Evolutionary conservation across 2,888 invertebrate species (phyloP).

Genomic region (Drepana falcataria): DNA sequence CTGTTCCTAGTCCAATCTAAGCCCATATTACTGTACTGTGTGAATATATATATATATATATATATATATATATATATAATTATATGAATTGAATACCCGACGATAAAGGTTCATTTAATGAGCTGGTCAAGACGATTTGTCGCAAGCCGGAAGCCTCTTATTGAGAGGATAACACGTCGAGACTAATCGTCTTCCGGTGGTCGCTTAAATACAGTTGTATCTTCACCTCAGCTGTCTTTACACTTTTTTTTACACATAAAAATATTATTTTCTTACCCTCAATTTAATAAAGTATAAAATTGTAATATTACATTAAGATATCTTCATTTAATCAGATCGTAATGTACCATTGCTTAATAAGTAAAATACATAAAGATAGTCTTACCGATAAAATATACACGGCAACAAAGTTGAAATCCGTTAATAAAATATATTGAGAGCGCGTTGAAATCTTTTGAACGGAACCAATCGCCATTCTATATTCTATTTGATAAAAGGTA

Average conservation of each 20-base stretch:
- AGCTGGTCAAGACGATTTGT: constrained; percentile 8
- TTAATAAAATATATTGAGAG: constrained; percentile 1
- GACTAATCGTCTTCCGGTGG: constrained; percentile 57
- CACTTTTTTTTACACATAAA: too few relatives aligned
- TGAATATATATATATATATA: too few relatives aligned
- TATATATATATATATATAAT: too few relatives aligned
- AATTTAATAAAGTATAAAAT: too few relatives aligned
- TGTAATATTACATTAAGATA: too few relatives aligned
- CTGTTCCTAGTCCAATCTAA: too few relatives aligned
- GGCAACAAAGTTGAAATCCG: not conserved
- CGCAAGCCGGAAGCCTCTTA: constrained; percentile 48
- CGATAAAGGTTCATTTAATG: constrained; percentile 16
- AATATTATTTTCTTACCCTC: too few relatives aligned
- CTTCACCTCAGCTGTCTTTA: constrained; percentile 14
- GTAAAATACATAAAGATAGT: too few relatives aligned
- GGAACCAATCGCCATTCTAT: not conserved
- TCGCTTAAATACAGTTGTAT: constrained; percentile 26
- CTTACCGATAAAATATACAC: too few relatives aligned
- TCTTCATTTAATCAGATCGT: too few relatives aligned
- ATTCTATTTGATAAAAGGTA: not conserved
- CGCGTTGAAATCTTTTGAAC: constrained; percentile 45
- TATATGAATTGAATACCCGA: not conserved
- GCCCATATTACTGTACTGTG: too few relatives aligned
- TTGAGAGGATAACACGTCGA: constrained; percentile 54
- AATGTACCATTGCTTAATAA: too few relatives aligned